Evolutionary conservation across 1,140 invertebrate genomes (phyloP), one percentile per base, ranked within the genome.

Genomic region (Papilio dardanus): DNA sequence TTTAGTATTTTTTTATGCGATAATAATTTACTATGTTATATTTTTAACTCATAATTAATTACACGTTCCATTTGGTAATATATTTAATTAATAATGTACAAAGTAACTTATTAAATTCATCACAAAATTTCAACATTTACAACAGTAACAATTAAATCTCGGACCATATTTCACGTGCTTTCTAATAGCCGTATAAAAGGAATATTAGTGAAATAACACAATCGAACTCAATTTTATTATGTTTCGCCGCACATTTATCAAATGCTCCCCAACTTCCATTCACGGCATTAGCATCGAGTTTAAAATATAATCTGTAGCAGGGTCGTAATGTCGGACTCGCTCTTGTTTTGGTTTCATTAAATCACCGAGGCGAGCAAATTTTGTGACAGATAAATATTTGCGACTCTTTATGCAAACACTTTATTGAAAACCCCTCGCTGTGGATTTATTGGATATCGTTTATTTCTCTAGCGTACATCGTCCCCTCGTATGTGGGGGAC

Each of bases 311-410:
- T 71, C 16, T 71, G 69, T 24, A 46, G 19, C 67, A 12, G 31
- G 21, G 31, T 21, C 33, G 67, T 71, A 50, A 71, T 50, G 28
- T 31, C 69, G 21, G 69, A 30, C 21, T 81, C 79, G 77, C 54
- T 73, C 71, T 79, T 86, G 83, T 90, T 88, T 85, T 88, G 86
- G 86, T 89, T 90, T 91, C 88, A 92, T 91, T 89, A 89, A 90
- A 90, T 88, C 86, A 81, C 85, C 88, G 86, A 79, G 78, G 37
- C 71, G 80, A 80, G 78, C 71, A 77, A 82, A 83, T 81, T 81
- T 78, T 79, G 80, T 74, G 77, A 84, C 79, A 79, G 74, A 80
- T 87, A 89, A 89, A 91, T 89, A 91, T 89, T 87, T 87, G 89
- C 83, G 58, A 35, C 68, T 81, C 82, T 81, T 83, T 86, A 78